Evolutionary conservation across 2,797 vertebrate species (phyloP), one percentile per base, ranked within the genome.

Genomic region (Okamejei kenojei): DNA sequence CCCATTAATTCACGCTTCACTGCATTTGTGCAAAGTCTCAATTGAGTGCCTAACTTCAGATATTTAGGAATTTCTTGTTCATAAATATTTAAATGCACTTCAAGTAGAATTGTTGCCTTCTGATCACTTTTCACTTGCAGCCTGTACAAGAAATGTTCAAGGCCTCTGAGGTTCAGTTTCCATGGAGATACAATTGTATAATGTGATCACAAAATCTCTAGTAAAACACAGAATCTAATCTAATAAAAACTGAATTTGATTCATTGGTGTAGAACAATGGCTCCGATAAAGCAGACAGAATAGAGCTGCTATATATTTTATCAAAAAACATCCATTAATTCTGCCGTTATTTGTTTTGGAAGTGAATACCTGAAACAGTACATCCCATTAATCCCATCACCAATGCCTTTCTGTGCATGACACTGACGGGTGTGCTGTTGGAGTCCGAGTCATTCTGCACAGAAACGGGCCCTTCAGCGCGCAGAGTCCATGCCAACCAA

Each of bases 11-110:
- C 90, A 76, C 19, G 23, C 54, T 21, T 15, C 71, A 45, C 4
- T 92, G 71, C 90, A 74, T 13, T 45, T n/a, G 90, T 45, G 38
- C 38, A 13, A 45, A 13, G 84, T 88, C 58, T 63, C n/a, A 68
- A 45, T 91, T 92, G 68, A 92, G 17, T 92, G 73, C 19, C 68
- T 58, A 76, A 29, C 71, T 54, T 58, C 38, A 29, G 65, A 71
- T 26, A 38, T n/a, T 92, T n/a, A 29, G 21, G 13, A 7, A 15
- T 92, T 91, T 54, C 71, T 10, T 74, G 71, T 29, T 74, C 45
- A 92, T 92, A 76, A 92, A 92, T 92, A 92, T 92, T 92, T 76
- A 92, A 76, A 76, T 92, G 38, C 90, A 92, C 38, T 76, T 76
- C 73, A 88, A 26, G 71, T 74, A 26, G 71, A 92, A n/a, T 92